Evolutionary conservation across 2,888 invertebrate species (phyloP).

Genomic region (Octodonta nipae): DNA sequence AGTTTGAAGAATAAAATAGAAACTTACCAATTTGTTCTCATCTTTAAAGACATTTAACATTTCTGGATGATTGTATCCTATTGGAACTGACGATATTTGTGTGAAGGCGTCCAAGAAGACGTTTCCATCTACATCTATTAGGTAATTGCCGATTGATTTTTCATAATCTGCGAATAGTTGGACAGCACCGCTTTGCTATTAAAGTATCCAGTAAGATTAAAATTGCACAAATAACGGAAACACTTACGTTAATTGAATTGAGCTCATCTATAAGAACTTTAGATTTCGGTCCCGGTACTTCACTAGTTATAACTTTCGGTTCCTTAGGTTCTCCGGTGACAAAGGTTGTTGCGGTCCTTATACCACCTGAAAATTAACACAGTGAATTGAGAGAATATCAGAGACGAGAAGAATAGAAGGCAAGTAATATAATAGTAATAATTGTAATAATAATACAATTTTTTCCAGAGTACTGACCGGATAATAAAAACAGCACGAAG

Average conservation of each 20-base stretch:
- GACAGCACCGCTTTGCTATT: constrained; percentile 62
- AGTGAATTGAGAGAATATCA: too few relatives aligned
- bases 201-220: constrained; percentile 20
- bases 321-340: constrained; percentile 45
- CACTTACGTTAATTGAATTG: constrained; percentile 47
- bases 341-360: constrained; percentile 14
- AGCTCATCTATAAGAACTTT: constrained; percentile 47
- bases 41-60: constrained; percentile 53
- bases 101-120: constrained; percentile 79
- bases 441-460: too few relatives aligned
- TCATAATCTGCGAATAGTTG: constrained; percentile 89
- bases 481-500: too few relatives aligned
- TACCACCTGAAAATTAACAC: too few relatives aligned
- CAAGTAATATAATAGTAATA: too few relatives aligned
- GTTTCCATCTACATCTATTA: constrained; percentile 92
- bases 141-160: constrained; percentile 82
- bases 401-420: too few relatives aligned
- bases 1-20: background rate
- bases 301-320: constrained; percentile 46
- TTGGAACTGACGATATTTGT: constrained; percentile 79
- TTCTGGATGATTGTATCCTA: constrained; percentile 91
- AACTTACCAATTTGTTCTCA: constrained; percentile 20
- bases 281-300: constrained; percentile 60
- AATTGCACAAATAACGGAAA: background rate
- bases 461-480: too few relatives aligned